Percentiles rank a stretch among this genome's conserved stretches.
These are phyloP conservation scores for Cynocephalus volans DNA, from an alignment of 2,113 vertebrate genomes.

Conservation along the genomic window DNA sequence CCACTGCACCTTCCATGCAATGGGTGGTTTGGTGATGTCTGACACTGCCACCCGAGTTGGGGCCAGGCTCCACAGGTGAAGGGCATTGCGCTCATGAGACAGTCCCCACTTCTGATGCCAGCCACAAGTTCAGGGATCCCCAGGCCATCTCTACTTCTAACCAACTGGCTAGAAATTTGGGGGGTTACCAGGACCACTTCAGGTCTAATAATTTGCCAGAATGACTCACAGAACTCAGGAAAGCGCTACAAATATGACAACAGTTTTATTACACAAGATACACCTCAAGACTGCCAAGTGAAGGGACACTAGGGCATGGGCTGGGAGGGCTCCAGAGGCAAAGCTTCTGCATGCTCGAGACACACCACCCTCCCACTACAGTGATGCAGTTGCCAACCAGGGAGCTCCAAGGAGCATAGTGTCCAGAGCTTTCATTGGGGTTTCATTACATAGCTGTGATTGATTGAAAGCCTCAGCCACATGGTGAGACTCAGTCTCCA, in stretches of 20 bases:
- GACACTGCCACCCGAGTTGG: not conserved
- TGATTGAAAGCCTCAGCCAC: not conserved
- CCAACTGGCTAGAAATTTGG: not conserved
- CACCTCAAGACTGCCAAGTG: not conserved
- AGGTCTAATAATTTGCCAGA: not conserved
- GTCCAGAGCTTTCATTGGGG: not conserved
- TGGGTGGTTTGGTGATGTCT: not conserved
- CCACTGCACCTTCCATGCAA: not conserved
- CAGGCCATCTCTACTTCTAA: not conserved
- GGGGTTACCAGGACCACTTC: not conserved
- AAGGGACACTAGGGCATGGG: not conserved
- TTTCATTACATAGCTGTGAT: not conserved
- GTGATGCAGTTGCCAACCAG: not conserved
- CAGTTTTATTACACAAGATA: not conserved
- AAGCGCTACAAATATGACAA: not conserved
- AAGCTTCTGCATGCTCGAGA: not conserved
- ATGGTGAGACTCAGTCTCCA: not conserved
- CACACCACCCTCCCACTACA: accelerated
- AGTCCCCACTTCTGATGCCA: not conserved
- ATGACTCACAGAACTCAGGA: not conserved
- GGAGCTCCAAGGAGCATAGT: too few species aligned
- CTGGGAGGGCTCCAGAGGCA: not conserved
- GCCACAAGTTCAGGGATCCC: not conserved
- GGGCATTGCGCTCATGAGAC: not conserved
- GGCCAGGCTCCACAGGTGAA: not conserved